Percentiles rank a stretch among this genome's conserved stretches.
Conservation (phyloP, 2,113 vertebrate species). For the Sterrhoptilus dennistouni region DNA sequence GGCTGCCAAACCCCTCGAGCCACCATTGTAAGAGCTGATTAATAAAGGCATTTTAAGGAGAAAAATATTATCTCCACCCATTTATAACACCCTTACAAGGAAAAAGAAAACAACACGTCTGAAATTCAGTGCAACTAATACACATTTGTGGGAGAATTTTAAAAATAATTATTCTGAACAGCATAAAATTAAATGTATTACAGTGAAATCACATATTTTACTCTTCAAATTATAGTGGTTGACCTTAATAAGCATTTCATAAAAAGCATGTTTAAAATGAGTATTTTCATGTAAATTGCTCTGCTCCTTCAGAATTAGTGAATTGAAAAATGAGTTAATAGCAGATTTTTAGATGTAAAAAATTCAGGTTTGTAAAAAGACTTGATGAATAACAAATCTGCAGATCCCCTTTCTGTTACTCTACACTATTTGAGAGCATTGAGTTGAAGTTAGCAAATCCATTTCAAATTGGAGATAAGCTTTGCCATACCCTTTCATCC, state of each 20-base stretch:
- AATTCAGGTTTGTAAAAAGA: background rate
- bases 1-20: too few relatives aligned
- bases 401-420: background rate
- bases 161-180: background rate
- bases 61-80: too few relatives aligned
- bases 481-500: background rate
- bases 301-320: background rate
- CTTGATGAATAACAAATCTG: background rate
- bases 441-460: background rate
- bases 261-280: background rate
- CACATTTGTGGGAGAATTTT: background rate
- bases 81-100: background rate
- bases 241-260: slow-evolving; percentile 23
- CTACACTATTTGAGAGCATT: background rate
- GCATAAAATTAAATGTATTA: background rate
- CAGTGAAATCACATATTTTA: background rate
- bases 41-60: too few relatives aligned
- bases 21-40: too few relatives aligned
- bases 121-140: background rate
- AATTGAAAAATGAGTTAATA: slow-evolving; percentile 9
- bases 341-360: background rate
- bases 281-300: slow-evolving; percentile 18
- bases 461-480: background rate
- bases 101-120: background rate
- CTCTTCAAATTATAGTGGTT: background rate